Percentiles rank a stretch among this genome's conserved stretches.
Conservation (phyloP, 2,888 invertebrate species). For the Myopa tessellatipennis region DNA sequence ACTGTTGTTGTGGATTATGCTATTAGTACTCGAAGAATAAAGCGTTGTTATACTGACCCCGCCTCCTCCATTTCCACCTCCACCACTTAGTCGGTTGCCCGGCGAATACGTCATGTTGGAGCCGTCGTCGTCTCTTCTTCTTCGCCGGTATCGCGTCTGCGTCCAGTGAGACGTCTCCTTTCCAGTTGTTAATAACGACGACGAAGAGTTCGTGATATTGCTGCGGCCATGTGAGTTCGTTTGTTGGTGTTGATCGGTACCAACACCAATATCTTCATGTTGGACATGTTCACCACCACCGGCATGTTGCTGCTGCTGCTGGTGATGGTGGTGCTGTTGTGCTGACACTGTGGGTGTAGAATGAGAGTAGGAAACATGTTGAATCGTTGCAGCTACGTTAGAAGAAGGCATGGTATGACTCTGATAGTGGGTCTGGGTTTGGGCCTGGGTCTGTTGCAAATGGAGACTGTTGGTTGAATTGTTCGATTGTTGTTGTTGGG, state of each 20-base stretch:
- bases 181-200: constrained; percentile 55
- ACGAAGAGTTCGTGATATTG: constrained; percentile 60
- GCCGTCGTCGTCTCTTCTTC: constrained; percentile 62
- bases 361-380: constrained; percentile 61
- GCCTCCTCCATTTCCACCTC: constrained; percentile 50
- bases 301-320: constrained; percentile 50
- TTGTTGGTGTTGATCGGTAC: constrained; percentile 50
- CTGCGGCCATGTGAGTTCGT: constrained; percentile 50
- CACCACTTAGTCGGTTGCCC: constrained; percentile 54
- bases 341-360: constrained; percentile 55
- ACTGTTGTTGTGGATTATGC: constrained; percentile 39
- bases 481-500: constrained; percentile 51
- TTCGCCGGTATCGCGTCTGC: constrained; percentile 60
- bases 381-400: constrained; percentile 54
- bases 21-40: constrained; percentile 48
- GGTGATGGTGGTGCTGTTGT: constrained; percentile 54
- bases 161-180: constrained; percentile 56
- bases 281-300: constrained; percentile 49
- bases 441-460: constrained; percentile 56
- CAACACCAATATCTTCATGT: constrained; percentile 41
- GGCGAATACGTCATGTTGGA: constrained; percentile 61
- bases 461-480: constrained; percentile 46
- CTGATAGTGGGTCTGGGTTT: constrained; percentile 61
- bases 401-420: constrained; percentile 59
- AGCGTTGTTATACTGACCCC: constrained; percentile 54